phyloP scores from a whole-genome alignment of 2,797 vertebrate species.

The Clamator glandarius region DNA sequence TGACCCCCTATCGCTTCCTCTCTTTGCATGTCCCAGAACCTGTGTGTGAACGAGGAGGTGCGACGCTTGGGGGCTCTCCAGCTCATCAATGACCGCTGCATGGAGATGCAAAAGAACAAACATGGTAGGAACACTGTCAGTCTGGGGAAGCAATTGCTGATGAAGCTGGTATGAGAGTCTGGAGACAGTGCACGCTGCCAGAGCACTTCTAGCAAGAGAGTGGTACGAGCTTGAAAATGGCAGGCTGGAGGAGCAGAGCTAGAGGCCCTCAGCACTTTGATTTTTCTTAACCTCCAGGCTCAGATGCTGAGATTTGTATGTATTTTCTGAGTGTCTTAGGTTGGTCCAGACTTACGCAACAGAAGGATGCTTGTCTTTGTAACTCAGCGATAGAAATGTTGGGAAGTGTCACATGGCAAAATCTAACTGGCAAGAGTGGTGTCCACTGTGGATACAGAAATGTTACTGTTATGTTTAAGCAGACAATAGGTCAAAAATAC shows the following conservation, averaged over 20 bases:
- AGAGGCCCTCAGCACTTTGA: not conserved
- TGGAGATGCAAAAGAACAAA: conserved; percentile 95
- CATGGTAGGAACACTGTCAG: conserved; percentile 75
- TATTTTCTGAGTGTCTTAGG: not conserved
- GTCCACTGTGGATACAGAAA: not conserved
- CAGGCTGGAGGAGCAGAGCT: not conserved
- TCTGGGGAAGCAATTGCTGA: not conserved
- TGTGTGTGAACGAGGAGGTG: conserved; percentile 94
- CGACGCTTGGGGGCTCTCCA: conserved; percentile 83
- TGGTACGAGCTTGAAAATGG: not conserved
- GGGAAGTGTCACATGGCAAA: not conserved
- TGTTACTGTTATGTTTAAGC: not conserved
- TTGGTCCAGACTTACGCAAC: not conserved
- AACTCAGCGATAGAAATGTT: not conserved
- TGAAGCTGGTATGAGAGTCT: not conserved
- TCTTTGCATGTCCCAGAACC: conserved; percentile 79
- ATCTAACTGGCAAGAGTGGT: not conserved
- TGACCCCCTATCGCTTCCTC: not conserved
- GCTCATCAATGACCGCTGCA: conserved; percentile 93
- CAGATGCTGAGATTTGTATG: not conserved
- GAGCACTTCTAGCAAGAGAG: not conserved
- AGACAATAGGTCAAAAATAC: not conserved
- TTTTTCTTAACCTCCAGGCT: not conserved
- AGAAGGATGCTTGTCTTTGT: not conserved
- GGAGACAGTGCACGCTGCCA: not conserved